A percentile compares a stretch with the other conserved stretches of the same genome.
phyloP scores from a whole-genome alignment of 2,888 invertebrate genomes.

The Xylota sylvarum region DNA sequence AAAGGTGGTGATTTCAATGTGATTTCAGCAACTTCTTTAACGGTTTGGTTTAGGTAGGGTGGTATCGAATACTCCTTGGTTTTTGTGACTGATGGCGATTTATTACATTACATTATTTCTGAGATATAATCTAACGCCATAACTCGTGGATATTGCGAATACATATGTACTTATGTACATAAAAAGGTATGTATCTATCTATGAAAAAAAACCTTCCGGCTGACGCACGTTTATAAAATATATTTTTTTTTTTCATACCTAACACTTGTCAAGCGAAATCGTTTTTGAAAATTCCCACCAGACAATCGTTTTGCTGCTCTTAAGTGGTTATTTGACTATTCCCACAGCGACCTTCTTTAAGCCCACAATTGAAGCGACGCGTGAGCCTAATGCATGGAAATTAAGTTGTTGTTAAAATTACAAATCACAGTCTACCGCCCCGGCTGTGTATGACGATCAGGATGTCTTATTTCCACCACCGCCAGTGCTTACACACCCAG shows the following conservation, averaged over 20 bases:
- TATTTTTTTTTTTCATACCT: no score
- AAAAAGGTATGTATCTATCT: no score
- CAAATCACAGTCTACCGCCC: conserved; percentile 66
- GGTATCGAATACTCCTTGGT: no score
- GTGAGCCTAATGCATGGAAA: conserved; percentile 70
- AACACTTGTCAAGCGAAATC: conserved; percentile 51
- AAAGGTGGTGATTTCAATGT: no score
- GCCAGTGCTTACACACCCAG: conserved; percentile 7
- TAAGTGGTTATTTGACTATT: conserved; percentile 51
- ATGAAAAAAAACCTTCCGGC: no score
- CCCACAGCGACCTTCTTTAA: conserved; percentile 63
- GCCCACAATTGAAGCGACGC: conserved; percentile 69
- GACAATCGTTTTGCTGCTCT: conserved; percentile 24
- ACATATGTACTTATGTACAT: no score
- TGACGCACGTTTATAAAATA: background rate
- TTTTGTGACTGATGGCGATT: no score
- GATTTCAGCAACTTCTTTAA: no score
- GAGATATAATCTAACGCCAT: no score
- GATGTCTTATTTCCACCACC: conserved; percentile 26
- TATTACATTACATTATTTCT: no score
- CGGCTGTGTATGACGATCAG: conserved; percentile 52
- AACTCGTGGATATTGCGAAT: no score
- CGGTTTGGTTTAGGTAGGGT: no score
- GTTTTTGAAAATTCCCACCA: conserved; percentile 40
- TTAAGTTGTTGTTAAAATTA: conserved; percentile 75